These are phyloP conservation scores for Phytoseiulus persimilis DNA, from an alignment of 2,888 invertebrate species.

Conservation along the genomic window DNA sequence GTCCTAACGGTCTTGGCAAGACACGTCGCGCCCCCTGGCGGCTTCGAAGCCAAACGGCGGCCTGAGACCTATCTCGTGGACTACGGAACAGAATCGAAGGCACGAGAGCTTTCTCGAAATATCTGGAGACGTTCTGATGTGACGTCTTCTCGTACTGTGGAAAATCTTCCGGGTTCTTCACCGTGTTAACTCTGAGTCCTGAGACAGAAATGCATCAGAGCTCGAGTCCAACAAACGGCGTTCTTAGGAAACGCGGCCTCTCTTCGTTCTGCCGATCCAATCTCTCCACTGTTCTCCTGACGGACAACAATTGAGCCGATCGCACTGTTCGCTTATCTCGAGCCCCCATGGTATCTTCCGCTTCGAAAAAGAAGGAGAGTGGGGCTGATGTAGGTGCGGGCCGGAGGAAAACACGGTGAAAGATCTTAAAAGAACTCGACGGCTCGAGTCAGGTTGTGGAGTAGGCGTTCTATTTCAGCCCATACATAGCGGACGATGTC, in stretches of 20 bases:
- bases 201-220: no score
- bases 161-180: no score
- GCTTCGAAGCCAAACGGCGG: background rate
- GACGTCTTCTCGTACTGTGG: no score
- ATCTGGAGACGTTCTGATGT: background rate
- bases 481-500: background rate
- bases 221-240: no score
- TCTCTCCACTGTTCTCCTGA: no score
- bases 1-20: background rate
- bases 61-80: background rate
- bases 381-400: background rate
- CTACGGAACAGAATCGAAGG: background rate
- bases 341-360: background rate
- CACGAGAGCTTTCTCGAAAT: background rate
- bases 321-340: background rate
- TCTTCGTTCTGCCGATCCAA: no score
- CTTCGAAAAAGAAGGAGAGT: background rate
- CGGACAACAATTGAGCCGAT: no score
- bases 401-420: background rate
- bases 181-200: no score
- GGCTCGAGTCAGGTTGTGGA: background rate
- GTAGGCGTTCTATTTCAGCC: background rate
- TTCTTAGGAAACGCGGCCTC: no score
- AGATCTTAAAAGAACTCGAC: background rate
- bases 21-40: background rate